Percentiles rank a stretch among this genome's conserved stretches.
These are phyloP conservation scores for Dromius quadrimaculatus DNA, from an alignment of 2,888 invertebrate genomes.

Conservation along the genomic window DNA sequence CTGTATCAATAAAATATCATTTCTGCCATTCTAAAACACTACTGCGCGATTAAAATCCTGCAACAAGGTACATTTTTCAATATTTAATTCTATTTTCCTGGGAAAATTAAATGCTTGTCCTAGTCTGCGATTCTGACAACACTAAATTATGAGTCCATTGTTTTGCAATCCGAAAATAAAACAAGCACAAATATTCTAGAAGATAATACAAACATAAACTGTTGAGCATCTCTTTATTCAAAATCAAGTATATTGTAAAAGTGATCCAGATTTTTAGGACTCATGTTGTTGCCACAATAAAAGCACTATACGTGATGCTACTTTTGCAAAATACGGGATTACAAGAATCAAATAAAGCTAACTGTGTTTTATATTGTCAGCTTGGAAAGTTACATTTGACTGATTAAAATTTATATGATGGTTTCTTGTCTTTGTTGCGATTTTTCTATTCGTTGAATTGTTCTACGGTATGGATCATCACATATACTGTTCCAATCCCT, in stretches of 20 bases:
- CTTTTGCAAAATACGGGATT: slow-evolving; percentile 14
- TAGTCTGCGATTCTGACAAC: no score
- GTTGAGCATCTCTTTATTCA: slow-evolving; percentile 14
- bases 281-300: slow-evolving; percentile 17
- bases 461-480: no score
- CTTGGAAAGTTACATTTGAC: slow-evolving; percentile 20
- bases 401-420: slow-evolving; percentile 14
- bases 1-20: not conserved
- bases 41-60: not conserved
- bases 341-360: slow-evolving; percentile 12
- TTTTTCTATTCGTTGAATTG: slow-evolving; percentile 4
- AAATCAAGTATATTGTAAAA: slow-evolving; percentile 15
- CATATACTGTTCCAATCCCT: no score
- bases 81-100: no score
- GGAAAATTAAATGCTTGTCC: no score
- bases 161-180: no score
- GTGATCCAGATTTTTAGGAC: slow-evolving; percentile 14
- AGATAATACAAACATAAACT: no score
- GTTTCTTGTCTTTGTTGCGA: not conserved
- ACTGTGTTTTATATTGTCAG: slow-evolving; percentile 15
- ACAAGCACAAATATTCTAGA: no score
- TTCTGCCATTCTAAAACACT: not conserved
- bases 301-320: slow-evolving; percentile 9
- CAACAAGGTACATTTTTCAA: no score
- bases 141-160: no score